Evolutionary conservation across 2,797 vertebrate genomes (phyloP), one percentile per base, ranked within the genome.

Genomic region (Rhynchonycteris naso): DNA sequence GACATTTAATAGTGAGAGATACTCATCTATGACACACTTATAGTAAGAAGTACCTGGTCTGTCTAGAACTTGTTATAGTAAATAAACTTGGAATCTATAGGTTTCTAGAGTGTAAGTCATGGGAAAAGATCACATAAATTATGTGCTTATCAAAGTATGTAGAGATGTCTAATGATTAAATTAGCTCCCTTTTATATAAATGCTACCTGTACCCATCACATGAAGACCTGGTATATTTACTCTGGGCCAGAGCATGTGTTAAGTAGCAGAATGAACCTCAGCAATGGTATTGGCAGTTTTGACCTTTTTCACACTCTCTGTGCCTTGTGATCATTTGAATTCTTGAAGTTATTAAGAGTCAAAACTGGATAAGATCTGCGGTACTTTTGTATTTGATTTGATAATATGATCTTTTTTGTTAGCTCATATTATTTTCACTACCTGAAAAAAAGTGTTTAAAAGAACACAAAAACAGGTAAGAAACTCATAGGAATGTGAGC

Each of bases 391-490:
- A 28, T 82, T 38, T 82, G n/a, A 59, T 65, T 74, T 47, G 61
- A 79, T 22, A 52, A 56, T 65, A 28, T 74, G 47, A 54, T 81
- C 24, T 18, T 95, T 61, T 63, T 65, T 87, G 14, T 69, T 90
- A 71, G 33, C 61, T 85, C 14, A 63, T 38, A 74, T 33, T 78
- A 80, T 43, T 87, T 54, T 92, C 28, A 76, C 56, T 88, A 38
- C 26, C 11, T 81, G 79, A 85, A 84, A 88, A 88, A 75, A 81
- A 65, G 66, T 65, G 4, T 71, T 88, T 88, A 38, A 81, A 89
- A 81, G 38, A 54, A 66, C 50, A 86, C 4, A 56, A 66, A 66
- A 90, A 66, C 5, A 71, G 26, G 13, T 28, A 88, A 84, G 14
- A 81, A 76, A 65, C 26, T 78, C 26, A 58, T 7, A 89, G 28